phyloP scores from a whole-genome alignment of 2,113 vertebrate genomes.

The Gallinago undulata region DNA sequence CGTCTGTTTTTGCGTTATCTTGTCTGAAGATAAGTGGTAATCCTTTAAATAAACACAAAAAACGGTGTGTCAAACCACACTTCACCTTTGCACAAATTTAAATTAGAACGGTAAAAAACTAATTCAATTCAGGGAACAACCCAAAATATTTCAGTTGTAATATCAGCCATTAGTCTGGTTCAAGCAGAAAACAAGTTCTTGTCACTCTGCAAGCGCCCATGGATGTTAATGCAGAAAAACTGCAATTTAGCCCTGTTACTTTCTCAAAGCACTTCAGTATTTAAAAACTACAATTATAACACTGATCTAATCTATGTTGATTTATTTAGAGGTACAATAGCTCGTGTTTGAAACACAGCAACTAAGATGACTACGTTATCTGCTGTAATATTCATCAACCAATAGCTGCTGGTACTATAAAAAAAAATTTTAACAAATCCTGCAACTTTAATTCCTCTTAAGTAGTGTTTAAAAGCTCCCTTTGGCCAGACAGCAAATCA shows the following conservation, averaged over 20 bases:
- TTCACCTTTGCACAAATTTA: not conserved
- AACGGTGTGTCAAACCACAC: not conserved
- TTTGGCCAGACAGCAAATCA: not conserved
- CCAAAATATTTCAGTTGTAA: not conserved
- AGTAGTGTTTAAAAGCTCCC: not conserved
- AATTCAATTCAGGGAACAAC: not conserved
- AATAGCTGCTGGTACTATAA: not conserved
- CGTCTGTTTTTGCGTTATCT: conserved; percentile 91
- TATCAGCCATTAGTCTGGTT: not conserved
- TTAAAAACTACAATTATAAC: not conserved
- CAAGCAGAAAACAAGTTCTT: not conserved
- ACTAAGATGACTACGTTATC: not conserved
- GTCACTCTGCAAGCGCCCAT: not conserved
- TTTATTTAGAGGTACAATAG: not conserved
- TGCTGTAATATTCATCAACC: not conserved
- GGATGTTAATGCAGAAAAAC: not conserved
- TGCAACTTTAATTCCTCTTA: not conserved
- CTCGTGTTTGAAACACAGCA: not conserved
- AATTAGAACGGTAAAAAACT: not conserved
- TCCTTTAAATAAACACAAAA: conserved; percentile 73
- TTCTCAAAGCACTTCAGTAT: not conserved
- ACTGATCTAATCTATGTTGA: not conserved
- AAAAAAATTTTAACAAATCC: not conserved
- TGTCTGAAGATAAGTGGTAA: conserved; percentile 97
- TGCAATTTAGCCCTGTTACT: not conserved